These are phyloP conservation scores for Drosophila ercepeae DNA, from an alignment of 1,140 invertebrate species.

Conservation along the genomic window DNA sequence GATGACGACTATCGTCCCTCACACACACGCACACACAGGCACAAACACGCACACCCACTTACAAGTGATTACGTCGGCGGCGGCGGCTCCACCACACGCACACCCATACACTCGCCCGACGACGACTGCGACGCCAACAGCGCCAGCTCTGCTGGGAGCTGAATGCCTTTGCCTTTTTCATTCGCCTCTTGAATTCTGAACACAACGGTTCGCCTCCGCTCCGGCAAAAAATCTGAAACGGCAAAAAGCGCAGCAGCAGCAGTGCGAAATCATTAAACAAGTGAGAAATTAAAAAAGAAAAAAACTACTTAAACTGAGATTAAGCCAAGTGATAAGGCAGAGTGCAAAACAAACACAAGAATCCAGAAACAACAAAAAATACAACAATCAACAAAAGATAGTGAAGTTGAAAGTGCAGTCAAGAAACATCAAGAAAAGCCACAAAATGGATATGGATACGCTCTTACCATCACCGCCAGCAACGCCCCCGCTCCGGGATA, in stretches of 20 bases:
- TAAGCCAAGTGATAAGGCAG: conserved; percentile 47
- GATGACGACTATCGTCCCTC: conserved; percentile 59
- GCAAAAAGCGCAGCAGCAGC: conserved; percentile 25
- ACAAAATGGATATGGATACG: conserved; percentile 83
- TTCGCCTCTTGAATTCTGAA: conserved; percentile 83
- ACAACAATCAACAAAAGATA: conserved; percentile 19
- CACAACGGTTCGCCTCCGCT: conserved; percentile 73
- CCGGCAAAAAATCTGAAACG: conserved; percentile 10
- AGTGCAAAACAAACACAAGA: conserved; percentile 38
- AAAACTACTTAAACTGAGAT: conserved; percentile 29
- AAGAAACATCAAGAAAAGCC: conserved; percentile 1
- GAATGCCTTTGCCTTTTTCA: conserved; percentile 76
- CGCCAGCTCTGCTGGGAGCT: conserved; percentile 68
- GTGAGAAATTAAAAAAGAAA: conserved; percentile 31
- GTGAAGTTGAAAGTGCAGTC: conserved; percentile 49
- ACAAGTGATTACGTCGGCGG: conserved; percentile 74
- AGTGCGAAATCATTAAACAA: conserved; percentile 42
- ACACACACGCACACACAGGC: conserved; percentile 8
- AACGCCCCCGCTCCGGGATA: conserved; percentile 85
- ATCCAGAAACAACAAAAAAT: too few species aligned
- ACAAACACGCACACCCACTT: conserved; percentile 36
- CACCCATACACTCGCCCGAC: conserved; percentile 27
- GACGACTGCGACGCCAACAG: conserved; percentile 46
- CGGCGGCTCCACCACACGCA: conserved; percentile 32
- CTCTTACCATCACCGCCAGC: conserved; percentile 86